A percentile compares a stretch with the other conserved stretches of the same genome.
Conservation (phyloP, 2,888 invertebrate species). For the Camptogramma bilineatum region DNA sequence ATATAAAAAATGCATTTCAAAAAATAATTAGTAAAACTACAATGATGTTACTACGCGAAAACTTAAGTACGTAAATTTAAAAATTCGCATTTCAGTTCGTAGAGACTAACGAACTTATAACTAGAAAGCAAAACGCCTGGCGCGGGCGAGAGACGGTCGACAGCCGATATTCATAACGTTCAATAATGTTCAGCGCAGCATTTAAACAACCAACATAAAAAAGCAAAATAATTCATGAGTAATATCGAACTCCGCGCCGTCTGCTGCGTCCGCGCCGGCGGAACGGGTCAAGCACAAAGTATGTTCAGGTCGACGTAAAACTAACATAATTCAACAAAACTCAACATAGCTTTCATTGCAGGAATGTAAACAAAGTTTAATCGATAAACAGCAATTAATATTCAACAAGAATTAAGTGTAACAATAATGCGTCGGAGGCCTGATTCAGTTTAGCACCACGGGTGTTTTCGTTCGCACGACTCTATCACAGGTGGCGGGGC, state of each 20-base stretch:
- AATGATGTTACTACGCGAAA: constrained; percentile 54
- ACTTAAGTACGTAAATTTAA: constrained; percentile 81
- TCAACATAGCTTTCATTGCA: constrained; percentile 80
- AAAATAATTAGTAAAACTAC: constrained; percentile 77
- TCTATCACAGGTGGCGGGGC: constrained; percentile 41
- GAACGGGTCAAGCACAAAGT: constrained; percentile 41
- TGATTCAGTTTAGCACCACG: constrained; percentile 77
- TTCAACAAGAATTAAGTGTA: constrained; percentile 78
- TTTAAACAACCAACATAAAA: constrained; percentile 15
- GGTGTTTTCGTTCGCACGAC: constrained; percentile 50
- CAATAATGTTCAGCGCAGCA: constrained; percentile 6
- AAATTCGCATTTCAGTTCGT: constrained; percentile 72
- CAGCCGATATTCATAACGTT: constrained; percentile 18
- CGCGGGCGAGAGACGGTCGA: constrained; percentile 63
- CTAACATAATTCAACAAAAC: constrained; percentile 77
- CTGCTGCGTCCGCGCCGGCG: constrained; percentile 52
- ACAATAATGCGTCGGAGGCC: constrained; percentile 76
- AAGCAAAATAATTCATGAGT: constrained; percentile 13
- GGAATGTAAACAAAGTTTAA: constrained; percentile 83
- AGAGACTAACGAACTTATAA: constrained; percentile 72
- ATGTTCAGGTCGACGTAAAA: constrained; percentile 66
- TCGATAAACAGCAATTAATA: constrained; percentile 75
- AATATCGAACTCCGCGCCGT: constrained; percentile 31
- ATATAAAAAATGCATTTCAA: constrained; percentile 76
- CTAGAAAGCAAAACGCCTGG: constrained; percentile 72